Evolutionary conservation across 2,888 invertebrate genomes (phyloP).

Genomic region (Caenorhabditis sp.): DNA sequence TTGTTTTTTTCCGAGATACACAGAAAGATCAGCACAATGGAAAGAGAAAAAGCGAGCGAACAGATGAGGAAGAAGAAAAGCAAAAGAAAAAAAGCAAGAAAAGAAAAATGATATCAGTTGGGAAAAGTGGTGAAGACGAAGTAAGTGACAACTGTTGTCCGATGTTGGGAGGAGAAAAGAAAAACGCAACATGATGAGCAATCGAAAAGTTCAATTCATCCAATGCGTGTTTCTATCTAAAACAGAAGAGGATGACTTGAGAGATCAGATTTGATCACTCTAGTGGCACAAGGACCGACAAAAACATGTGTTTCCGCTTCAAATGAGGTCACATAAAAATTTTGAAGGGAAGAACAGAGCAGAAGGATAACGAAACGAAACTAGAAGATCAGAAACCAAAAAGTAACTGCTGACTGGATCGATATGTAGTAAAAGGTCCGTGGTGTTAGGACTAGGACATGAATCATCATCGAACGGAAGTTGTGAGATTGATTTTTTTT

Average conservation of each 20-base stretch:
- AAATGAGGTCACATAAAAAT: constrained; percentile 58
- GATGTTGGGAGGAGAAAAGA: constrained; percentile 37
- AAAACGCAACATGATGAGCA: constrained; percentile 44
- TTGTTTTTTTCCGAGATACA: constrained; percentile 4
- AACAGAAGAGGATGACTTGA: constrained; percentile 22
- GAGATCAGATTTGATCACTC: constrained; percentile 59
- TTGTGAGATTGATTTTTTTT: constrained; percentile 1
- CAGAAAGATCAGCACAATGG: not conserved
- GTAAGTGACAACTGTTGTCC: constrained; percentile 41
- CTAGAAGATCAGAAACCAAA: constrained; percentile 35
- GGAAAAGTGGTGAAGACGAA: constrained; percentile 32
- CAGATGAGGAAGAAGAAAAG: constrained; percentile 9
- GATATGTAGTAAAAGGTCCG: constrained; percentile 13
- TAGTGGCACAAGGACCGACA: not conserved
- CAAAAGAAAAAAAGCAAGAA: constrained; percentile 32
- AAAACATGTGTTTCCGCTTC: constrained; percentile 61
- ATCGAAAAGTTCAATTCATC: constrained; percentile 44
- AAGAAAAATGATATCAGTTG: constrained; percentile 53
- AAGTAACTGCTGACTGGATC: constrained; percentile 28
- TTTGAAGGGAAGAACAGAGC: constrained; percentile 17
- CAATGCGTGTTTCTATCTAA: constrained; percentile 21
- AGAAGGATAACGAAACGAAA: constrained; percentile 8
- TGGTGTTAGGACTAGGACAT: constrained; percentile 11
- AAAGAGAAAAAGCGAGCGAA: not conserved
- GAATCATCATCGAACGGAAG: not conserved